phyloP scores from a whole-genome alignment of 2,113 vertebrate species.

The rabbit (Oryctolagus cuniculus) region DNA sequence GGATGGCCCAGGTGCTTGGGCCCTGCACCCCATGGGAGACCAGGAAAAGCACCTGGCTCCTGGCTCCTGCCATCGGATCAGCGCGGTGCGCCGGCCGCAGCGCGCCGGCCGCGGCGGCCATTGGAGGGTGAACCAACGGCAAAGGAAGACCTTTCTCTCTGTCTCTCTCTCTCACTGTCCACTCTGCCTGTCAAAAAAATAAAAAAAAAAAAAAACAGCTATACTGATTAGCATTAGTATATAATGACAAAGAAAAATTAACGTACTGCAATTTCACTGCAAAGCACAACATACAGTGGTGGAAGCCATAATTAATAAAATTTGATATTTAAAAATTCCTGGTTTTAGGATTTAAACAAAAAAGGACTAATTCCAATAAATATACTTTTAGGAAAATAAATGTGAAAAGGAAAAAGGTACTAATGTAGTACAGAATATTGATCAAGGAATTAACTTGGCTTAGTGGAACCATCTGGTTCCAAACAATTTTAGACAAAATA shows the following conservation, averaged over 20 bases:
- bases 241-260: conserved; percentile 44
- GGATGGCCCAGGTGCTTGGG: too few species aligned
- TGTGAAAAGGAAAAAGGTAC: conserved; percentile 42
- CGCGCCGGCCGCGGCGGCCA: too few species aligned
- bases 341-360: conserved; percentile 36
- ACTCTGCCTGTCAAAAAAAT: too few species aligned
- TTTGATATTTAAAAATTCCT: conserved; percentile 28
- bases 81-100: too few species aligned
- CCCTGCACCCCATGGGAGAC: too few species aligned
- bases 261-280: not conserved
- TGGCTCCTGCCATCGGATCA: too few species aligned
- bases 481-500: conserved; percentile 57
- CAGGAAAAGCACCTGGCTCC: too few species aligned
- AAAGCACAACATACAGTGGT: not conserved
- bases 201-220: too few species aligned
- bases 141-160: too few species aligned
- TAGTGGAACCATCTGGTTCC: conserved; percentile 37
- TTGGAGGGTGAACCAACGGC: too few species aligned
- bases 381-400: conserved; percentile 53
- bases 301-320: conserved; percentile 5
- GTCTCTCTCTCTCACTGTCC: too few species aligned
- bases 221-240: not conserved
- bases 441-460: conserved; percentile 57
- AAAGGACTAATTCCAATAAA: conserved; percentile 40
- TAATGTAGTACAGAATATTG: conserved; percentile 49